phyloP scores from a whole-genome alignment of 2,888 invertebrate genomes.

The Phorcus lineatus region DNA sequence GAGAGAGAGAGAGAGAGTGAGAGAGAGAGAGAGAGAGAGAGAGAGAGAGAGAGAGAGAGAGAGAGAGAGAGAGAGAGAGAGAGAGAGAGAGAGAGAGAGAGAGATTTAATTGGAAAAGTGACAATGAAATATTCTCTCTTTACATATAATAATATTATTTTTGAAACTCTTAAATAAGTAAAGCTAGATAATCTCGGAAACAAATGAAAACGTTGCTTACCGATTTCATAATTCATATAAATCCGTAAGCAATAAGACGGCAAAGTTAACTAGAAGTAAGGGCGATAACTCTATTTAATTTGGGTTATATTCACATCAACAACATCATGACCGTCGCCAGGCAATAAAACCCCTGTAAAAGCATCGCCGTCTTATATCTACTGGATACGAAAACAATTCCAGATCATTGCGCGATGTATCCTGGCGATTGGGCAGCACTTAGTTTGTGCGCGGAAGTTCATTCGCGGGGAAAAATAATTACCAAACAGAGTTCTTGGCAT shows the following conservation, averaged over 20 bases:
- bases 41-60: too few relatives aligned
- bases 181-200: too few relatives aligned
- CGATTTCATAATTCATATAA: too few relatives aligned
- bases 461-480: constrained; percentile 22
- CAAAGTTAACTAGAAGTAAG: not conserved
- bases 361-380: constrained; percentile 15
- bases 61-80: too few relatives aligned
- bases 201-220: too few relatives aligned
- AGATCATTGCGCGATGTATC: constrained; percentile 22
- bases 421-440: constrained; percentile 13
- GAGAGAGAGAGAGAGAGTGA: too few relatives aligned
- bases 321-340: not conserved
- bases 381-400: constrained; percentile 20
- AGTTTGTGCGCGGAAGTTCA: constrained; percentile 19
- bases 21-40: too few relatives aligned
- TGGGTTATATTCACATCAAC: not conserved
- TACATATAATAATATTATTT: too few relatives aligned
- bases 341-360: constrained; percentile 6
- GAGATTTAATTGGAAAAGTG: too few relatives aligned
- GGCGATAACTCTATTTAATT: not conserved
- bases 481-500: constrained; percentile 8
- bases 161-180: too few relatives aligned
- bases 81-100: too few relatives aligned
- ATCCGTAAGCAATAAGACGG: not conserved
- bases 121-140: too few relatives aligned